phyloP scores from a whole-genome alignment of 2,797 vertebrate species.

The Phataginus tetradactyla region DNA sequence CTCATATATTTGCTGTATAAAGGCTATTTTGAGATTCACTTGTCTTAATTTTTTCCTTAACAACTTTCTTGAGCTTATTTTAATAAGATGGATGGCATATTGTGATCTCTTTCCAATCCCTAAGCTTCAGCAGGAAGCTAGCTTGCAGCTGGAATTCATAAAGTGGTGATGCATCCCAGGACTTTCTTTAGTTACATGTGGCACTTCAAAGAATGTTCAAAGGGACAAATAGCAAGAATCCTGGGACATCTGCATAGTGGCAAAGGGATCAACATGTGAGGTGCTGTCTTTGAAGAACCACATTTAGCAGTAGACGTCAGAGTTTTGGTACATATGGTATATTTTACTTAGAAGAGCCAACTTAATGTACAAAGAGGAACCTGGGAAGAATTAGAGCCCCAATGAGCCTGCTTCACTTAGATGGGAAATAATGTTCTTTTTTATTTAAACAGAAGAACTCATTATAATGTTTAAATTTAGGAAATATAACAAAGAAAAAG shows the following conservation, averaged over 20 bases:
- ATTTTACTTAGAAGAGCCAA: conserved; percentile 43
- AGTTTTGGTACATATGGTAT: conserved; percentile 28
- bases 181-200: conserved; percentile 49
- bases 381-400: conserved; percentile 49
- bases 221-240: conserved; percentile 37
- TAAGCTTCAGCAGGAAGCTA: conserved; percentile 15
- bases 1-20: background rate
- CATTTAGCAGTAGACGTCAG: conserved; percentile 48
- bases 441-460: conserved; percentile 56
- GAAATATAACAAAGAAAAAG: conserved; percentile 22
- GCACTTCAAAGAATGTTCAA: conserved; percentile 67
- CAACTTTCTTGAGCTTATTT: background rate
- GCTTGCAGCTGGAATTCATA: conserved; percentile 49
- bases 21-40: background rate
- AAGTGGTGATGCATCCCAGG: conserved; percentile 60
- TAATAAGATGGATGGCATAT: conserved; percentile 59
- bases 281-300: conserved; percentile 62
- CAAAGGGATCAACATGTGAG: conserved; percentile 31
- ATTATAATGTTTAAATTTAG: background rate
- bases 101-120: conserved; percentile 27
- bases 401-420: conserved; percentile 18
- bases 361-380: conserved; percentile 19
- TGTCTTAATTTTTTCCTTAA: conserved; percentile 14
- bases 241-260: conserved; percentile 26
- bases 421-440: conserved; percentile 48